Evolutionary conservation across 2,113 vertebrate species (phyloP).

Genomic region (Rhipidura dahli): DNA sequence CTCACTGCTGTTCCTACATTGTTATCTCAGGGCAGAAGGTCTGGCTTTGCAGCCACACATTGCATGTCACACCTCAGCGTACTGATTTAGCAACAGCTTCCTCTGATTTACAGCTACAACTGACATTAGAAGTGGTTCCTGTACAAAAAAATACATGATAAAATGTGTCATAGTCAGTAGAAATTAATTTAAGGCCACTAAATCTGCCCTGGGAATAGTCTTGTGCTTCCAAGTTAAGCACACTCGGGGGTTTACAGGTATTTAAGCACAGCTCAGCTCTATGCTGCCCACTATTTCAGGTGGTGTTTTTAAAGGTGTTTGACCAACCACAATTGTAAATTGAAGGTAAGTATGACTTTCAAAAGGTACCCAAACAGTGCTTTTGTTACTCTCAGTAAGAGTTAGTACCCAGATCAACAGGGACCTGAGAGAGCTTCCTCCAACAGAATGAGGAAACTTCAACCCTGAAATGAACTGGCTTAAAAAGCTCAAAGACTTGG

Average conservation of each 20-base stretch:
- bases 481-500: not conserved
- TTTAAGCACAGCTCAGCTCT: not conserved
- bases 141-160: not conserved
- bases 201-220: not conserved
- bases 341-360: not conserved
- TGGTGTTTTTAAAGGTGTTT: not conserved
- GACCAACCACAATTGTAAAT: not conserved
- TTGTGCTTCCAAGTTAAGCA: not conserved
- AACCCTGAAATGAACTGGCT: not conserved
- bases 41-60: not conserved
- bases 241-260: not conserved
- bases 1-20: accelerated
- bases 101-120: not conserved
- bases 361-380: not conserved
- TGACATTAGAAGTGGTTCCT: not conserved
- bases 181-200: not conserved
- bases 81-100: not conserved
- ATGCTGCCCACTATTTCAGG: not conserved
- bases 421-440: not conserved
- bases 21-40: not conserved
- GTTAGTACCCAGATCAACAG: not conserved
- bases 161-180: not conserved
- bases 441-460: not conserved
- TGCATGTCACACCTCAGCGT: not conserved
- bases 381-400: not conserved